phyloP scores from a whole-genome alignment of 2,888 invertebrate species.

The Trissolcus japonicus region DNA sequence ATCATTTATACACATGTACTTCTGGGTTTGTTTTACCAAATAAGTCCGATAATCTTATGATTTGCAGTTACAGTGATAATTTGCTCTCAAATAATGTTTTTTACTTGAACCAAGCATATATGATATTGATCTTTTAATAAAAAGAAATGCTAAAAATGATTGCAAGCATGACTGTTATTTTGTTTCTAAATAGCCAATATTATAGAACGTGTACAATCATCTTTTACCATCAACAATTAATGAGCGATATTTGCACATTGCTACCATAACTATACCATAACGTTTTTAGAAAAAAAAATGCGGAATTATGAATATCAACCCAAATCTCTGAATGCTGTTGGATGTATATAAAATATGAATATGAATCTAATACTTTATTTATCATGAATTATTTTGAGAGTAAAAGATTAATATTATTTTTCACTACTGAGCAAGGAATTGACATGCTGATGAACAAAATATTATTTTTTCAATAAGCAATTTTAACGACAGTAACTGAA shows the following conservation, averaged over 20 bases:
- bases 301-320: constrained; percentile 20
- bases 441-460: constrained; percentile 27
- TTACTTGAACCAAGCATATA: background rate
- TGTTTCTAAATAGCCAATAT: constrained; percentile 50
- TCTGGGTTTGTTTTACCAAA: constrained; percentile 21
- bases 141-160: constrained; percentile 11
- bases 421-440: constrained; percentile 54
- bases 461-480: constrained; percentile 53
- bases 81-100: background rate
- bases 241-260: constrained; percentile 55
- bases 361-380: constrained; percentile 55
- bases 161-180: constrained; percentile 42
- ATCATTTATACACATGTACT: constrained; percentile 14
- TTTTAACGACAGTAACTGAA: constrained; percentile 39
- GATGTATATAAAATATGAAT: constrained; percentile 52
- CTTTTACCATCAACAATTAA: constrained; percentile 48
- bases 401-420: constrained; percentile 54
- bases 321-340: constrained; percentile 42
- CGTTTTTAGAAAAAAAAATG: constrained; percentile 35
- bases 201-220: constrained; percentile 57
- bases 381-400: constrained; percentile 58
- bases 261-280: constrained; percentile 47
- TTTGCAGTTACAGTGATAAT: background rate
- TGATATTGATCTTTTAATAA: background rate
- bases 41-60: constrained; percentile 17